Evolutionary conservation across 2,888 invertebrate genomes (phyloP), one percentile per base, ranked within the genome.

Genomic region (Rhorus exstirpatorius): DNA sequence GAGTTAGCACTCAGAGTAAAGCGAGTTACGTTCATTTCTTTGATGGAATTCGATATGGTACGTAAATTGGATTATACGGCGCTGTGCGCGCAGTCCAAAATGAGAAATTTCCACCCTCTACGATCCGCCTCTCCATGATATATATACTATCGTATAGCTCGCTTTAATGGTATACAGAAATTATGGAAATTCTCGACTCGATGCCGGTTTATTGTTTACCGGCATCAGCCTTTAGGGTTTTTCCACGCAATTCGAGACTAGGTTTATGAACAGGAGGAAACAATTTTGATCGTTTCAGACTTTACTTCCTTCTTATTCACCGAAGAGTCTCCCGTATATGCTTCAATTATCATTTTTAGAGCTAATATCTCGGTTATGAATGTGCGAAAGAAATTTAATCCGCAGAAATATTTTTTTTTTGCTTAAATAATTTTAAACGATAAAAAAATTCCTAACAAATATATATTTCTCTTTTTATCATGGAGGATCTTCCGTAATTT

Each of bases 1-100:
- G 24, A 21, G 0, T 38, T 58, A 6, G 17, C 38, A 53, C 10
- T 24, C 21, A 4, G 12, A 46, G 21, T 31, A 6, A 4, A 17
- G 24, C 6, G 17, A 12, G 65, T 49, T 19, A 65, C 49, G 65
- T 49, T 49, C 65, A 31, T 65, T 65, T 65, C 17, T 49, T 49
- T 31, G 31, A 19, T 19, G 49, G 21, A 17, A 49, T 26, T 49
- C 49, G 65, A 65, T 65, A 68, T 58, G n/a, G 38, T 31, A 65
- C 55, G 67, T 65, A 58, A 77, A 77, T 72, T 81, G 60, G 72
- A 81, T 81, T 76, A 81, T 65, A 65, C 17, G 75, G 70, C 24
- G 65, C 75, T 71, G 26, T 81, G 75, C 53, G 41, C 65, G 38
- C 55, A 71, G 70, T 21, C 31, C 72, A n/a, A n/a, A 41, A 71